Evolutionary conservation across 2,888 invertebrate species (phyloP), one percentile per base, ranked within the genome.

Genomic region (Hipparchia semele): DNA sequence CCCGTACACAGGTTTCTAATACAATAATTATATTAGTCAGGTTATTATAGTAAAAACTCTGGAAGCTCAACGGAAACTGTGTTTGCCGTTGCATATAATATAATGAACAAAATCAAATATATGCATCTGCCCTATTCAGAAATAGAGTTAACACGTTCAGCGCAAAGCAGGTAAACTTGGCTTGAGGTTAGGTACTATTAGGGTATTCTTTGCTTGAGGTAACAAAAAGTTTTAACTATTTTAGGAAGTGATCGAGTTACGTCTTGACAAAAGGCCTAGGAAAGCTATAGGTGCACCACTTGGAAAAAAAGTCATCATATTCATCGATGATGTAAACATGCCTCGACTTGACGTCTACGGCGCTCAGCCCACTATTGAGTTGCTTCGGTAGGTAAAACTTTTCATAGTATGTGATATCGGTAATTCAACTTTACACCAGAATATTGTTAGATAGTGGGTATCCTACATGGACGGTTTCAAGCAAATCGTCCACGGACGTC

Each of bases 261-360:
- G 98, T 77, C 87, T 99, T 76, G 98, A 98, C 82, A 98, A 96
- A 84, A 95, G 97, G 60, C 97, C 97, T 78, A 96, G 96, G 76
- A 96, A 95, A 46, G 94, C 97, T 6, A 88, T 98, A 59, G 98
- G 98, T 8, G 97, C 98, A 0, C 98, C 98, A 0, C 86, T 96
- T 51, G 97, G 97, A 10, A 98, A 98, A 87, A 96, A 96, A 74
- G 95, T 98, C 0, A 95, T 98, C 3, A 95, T 98, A 72, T 98
- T 98, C 82, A 96, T 98, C 39, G 98, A 98, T 83, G 98, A 98
- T 84, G 96, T 98, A 0, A 98, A 98, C 84, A 98, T 98, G 98
- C 98, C 98, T 0, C 96, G 96, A 84, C 91, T 96, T 81, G 98
- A 97, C 87, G 96, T 96, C 0, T 99, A 98, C 82, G 99, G 98